Conservation (phyloP, 64 coral and sea anemone species). For the Actinia tenebrosa region DNA sequence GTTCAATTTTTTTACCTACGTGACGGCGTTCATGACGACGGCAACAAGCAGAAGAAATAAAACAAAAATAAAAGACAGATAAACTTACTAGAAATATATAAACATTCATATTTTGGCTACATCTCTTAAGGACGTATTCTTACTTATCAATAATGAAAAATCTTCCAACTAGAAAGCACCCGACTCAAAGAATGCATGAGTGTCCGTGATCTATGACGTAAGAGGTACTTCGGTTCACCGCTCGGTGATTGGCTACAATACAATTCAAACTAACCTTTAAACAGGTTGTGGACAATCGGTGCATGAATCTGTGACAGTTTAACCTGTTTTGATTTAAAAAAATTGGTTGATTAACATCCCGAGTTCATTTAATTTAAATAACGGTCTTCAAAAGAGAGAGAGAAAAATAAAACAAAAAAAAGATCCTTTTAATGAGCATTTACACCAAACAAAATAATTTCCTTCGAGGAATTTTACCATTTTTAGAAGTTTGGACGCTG, state of each 20-base stretch:
- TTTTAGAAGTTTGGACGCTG: too few species aligned
- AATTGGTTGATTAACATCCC: not conserved
- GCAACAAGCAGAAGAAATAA: not conserved
- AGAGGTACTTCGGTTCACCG: not conserved
- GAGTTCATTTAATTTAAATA: not conserved
- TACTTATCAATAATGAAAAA: conserved; percentile 4
- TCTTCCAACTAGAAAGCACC: not conserved
- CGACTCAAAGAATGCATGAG: not conserved
- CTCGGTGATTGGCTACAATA: not conserved
- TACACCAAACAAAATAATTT: too few species aligned
- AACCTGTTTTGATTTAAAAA: not conserved
- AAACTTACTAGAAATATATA: conserved; percentile 18
- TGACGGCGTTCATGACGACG: not conserved
- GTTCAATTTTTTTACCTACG: not conserved
- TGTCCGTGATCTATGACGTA: conserved; percentile 12
- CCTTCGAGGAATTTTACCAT: too few species aligned
- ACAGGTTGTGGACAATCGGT: not conserved
- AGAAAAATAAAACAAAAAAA: not conserved
- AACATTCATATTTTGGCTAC: conserved; percentile 69
- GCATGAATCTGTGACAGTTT: not conserved
- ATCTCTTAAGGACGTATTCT: conserved; percentile 22
- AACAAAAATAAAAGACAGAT: conserved; percentile 9
- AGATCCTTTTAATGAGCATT: too few species aligned
- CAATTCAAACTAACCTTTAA: conserved; percentile 1
- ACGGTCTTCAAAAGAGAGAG: not conserved